Evolutionary conservation across 2,113 vertebrate species (phyloP), one percentile per base, ranked within the genome.

Genomic region (Platysteira castanea): DNA sequence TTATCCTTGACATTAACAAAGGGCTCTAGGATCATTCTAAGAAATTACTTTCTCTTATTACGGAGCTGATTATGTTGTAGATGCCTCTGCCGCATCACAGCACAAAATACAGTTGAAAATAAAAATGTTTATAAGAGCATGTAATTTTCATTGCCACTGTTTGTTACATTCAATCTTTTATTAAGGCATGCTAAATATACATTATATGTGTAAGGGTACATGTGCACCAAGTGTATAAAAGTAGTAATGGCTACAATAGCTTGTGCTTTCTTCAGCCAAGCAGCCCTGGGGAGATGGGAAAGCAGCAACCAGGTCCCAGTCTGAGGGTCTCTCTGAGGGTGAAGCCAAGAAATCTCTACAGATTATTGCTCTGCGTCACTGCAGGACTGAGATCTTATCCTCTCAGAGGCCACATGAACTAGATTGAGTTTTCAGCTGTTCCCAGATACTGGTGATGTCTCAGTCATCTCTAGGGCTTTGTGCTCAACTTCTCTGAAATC

Each of bases 1-100:
- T 98, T 95, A 96, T 95, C 89, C 93, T 94, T 80, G 64, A 96
- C 94, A 96, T 97, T 97, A 97, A 97, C 91, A 97, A 97, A 96
- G 85, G 93, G 91, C 77, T 93, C 78, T 52, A 91, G 84, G 90
- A 94, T 96, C 96, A 96, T 56, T 96, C 83, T 80, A 96, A 96
- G 87, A 97, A 97, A 97, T 92, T 2, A 96, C 89, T 96, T 94
- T 96, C 92, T 94, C 63, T 76, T 96, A 56, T 93, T 96, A 97
- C 47, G 3, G 73, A 80, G 75, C 22, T 94, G 90, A 96, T 97
- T 96, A 92, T 70, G 53, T 64, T 67, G n/a, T 84, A 95, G 75
- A 84, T 84, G 50, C 60, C 82, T 89, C 75, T 67, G 47, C 88
- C 20, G 28, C 44, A 91, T 37, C 67, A 54, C 60, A 68, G 77